Percentiles rank a stretch among this genome's conserved stretches.
These are phyloP conservation scores for Ganaspis sp. DNA, from an alignment of 1,140 invertebrate species.

Conservation along the genomic window DNA sequence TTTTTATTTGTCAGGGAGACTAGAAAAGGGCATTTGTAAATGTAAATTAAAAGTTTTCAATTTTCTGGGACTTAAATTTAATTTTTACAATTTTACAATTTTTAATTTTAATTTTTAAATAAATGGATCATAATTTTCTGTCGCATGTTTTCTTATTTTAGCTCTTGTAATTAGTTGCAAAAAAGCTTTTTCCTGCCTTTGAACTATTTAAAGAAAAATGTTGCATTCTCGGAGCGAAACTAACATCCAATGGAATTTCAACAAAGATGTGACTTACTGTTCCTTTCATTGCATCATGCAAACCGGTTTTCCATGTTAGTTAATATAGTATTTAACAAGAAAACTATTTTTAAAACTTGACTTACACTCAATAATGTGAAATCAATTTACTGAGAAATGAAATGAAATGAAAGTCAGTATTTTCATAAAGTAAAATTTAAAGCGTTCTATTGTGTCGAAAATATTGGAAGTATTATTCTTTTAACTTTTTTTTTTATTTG, in stretches of 20 bases:
- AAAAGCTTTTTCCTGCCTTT: not conserved
- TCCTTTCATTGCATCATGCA: conserved; percentile 13
- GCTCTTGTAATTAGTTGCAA: not conserved
- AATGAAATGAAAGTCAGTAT: not conserved
- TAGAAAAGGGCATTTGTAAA: too few species aligned
- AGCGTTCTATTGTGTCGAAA: too few species aligned
- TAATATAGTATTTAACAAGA: conserved; percentile 7
- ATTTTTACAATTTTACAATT: too few species aligned
- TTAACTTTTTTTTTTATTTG: too few species aligned
- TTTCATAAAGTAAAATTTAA: too few species aligned
- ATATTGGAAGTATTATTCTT: too few species aligned
- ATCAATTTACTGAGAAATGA: not conserved
- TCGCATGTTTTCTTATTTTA: too few species aligned
- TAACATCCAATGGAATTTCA: conserved; percentile 10
- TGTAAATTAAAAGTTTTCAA: too few species aligned
- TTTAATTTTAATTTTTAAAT: too few species aligned
- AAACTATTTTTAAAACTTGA: conserved; percentile 3
- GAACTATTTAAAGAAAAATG: conserved; percentile 6
- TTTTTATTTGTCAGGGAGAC: too few species aligned
- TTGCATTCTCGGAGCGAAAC: conserved; percentile 9
- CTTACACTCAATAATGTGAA: conserved; percentile 2
- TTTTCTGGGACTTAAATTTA: too few species aligned
- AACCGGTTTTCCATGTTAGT: not conserved
- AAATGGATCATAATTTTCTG: too few species aligned
- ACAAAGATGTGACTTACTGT: not conserved